Evolutionary conservation across 1,140 invertebrate genomes (phyloP).

Genomic region (Meloidogyne exigua): DNA sequence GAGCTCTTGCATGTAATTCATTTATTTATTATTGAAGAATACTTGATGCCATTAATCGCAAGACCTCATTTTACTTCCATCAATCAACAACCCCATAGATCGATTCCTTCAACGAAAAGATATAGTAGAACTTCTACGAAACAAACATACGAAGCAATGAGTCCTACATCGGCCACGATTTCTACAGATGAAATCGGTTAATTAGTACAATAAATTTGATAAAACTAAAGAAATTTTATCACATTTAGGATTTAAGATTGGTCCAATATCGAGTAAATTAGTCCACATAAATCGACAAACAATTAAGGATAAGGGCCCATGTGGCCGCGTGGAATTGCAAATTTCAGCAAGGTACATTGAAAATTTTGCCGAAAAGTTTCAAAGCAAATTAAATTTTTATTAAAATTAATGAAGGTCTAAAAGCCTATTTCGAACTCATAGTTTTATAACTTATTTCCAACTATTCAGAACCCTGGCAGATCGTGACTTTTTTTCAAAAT

Average conservation of each 20-base stretch:
- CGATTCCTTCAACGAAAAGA: neutral
- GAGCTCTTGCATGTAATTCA: too few species aligned
- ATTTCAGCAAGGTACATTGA: conserved; percentile 25
- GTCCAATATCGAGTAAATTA: neutral
- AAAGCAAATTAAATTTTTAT: neutral
- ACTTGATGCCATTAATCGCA: neutral
- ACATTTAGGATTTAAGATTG: neutral
- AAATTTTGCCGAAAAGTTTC: neutral
- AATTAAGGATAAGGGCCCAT: conserved; percentile 6
- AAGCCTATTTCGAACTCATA: neutral
- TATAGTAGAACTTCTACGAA: neutral
- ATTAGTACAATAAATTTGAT: neutral
- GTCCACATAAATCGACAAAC: neutral
- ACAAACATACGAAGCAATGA: neutral
- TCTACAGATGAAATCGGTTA: neutral
- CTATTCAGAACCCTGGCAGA: conserved; percentile 51
- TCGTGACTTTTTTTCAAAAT: conserved; percentile 53
- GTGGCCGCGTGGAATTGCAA: conserved; percentile 26
- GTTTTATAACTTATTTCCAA: too few species aligned
- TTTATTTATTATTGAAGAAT: too few species aligned
- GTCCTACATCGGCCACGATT: neutral
- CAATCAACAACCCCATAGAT: neutral
- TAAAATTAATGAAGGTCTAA: neutral
- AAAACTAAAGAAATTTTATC: neutral
- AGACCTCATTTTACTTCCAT: neutral